phyloP scores from a whole-genome alignment of 2,113 vertebrate species.

The Mustela lutreola region DNA sequence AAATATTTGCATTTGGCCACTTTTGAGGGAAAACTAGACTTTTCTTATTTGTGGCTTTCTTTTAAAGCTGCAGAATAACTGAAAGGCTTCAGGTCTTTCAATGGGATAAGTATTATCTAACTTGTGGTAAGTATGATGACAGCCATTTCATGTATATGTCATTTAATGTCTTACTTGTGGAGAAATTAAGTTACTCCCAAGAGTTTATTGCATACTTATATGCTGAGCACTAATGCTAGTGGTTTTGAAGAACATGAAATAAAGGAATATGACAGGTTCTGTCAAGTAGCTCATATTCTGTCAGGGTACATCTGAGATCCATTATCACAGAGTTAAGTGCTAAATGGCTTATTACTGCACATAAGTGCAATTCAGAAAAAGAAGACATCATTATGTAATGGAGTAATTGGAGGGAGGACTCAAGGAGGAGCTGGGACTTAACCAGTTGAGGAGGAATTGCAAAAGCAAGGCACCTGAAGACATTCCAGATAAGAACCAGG shows the following conservation, averaged over 20 bases:
- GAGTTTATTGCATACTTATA: background rate
- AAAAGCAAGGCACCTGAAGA: constrained; percentile 13
- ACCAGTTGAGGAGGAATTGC: background rate
- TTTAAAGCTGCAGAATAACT: constrained; percentile 33
- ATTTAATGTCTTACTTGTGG: constrained; percentile 37
- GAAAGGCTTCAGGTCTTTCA: constrained; percentile 32
- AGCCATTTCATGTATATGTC: constrained; percentile 11
- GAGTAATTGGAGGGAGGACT: background rate
- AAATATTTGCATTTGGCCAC: constrained; percentile 29
- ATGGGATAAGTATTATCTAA: constrained; percentile 4
- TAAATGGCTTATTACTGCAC: background rate
- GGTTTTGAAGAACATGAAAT: constrained; percentile 46
- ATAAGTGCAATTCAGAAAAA: constrained; percentile 7
- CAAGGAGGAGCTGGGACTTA: background rate
- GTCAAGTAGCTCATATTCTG: background rate
- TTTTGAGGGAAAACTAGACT: background rate
- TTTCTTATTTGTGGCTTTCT: constrained; percentile 53
- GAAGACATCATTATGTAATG: background rate
- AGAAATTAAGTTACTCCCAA: background rate
- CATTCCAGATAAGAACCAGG: background rate
- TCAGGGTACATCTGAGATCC: background rate
- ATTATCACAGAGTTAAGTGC: background rate
- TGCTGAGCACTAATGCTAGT: background rate
- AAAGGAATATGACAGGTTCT: background rate
- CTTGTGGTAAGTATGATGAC: background rate